Evolutionary conservation across 2,113 vertebrate genomes (phyloP), one percentile per base, ranked within the genome.

Genomic region (Delphinus delphis): DNA sequence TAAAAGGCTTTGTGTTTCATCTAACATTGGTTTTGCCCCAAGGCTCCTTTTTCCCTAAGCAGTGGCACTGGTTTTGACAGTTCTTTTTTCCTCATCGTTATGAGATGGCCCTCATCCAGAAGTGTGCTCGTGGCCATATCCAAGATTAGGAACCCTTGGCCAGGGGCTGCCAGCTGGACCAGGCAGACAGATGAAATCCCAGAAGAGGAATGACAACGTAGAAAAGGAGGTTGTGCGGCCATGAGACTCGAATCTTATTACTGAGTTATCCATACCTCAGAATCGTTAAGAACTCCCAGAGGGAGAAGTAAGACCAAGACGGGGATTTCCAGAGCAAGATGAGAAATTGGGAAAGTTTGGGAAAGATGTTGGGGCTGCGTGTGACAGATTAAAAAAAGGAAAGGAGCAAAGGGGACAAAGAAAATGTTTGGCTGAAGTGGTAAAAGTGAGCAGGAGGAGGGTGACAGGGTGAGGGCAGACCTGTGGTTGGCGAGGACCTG

Each of bases 51-150:
- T 88, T 62, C 88, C 55, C 31, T 17, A 92, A 79, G 82, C 89
- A 93, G 68, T 71, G 44, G 23, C 80, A 20, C 62, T 85, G 67
- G 63, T 93, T 97, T 87, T 76, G 90, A 91, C 38, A 65, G 5
- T 73, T 20, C 44, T 97, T 96, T 94, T 89, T 83, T 77, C 67
- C 73, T 89, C 36, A 3, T 94, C 80, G 5, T 91, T 93, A 80
- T 83, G 83, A 93, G 83, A 93, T 92, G 92, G 92, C 89, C 53
- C 63, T 84, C 31, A 14, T 92, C 96, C 97, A 98, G 87, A 87
- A 93, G 47, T 53, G 36, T 65, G 33, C 55, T 50, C 9, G 5
- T 60, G 58, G 93, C 87, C 14, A 9, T 55, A 36, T 71, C 89
- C 58, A 88, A 95, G 92, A 93, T 93, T 85, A 87, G 77, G 70